Base-by-base conservation (phyloP, 2,113 vertebrate genomes). In the Meleagris gallopavo region DNA sequence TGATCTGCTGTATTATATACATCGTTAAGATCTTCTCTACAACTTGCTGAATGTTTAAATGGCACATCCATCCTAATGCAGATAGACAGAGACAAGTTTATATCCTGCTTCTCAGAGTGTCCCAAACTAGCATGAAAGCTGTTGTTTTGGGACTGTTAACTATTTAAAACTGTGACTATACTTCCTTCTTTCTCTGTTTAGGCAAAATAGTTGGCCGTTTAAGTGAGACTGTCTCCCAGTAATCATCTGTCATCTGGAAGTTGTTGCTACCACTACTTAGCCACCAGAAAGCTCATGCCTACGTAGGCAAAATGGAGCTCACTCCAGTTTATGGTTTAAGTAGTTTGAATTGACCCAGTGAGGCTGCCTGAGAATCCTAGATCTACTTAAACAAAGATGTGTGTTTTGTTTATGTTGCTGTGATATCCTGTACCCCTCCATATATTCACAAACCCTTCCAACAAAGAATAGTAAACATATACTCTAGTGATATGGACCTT, bases 381-480 rank as follows among this genome's bases (percentile, higher is more conserved):
- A 10, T 82, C 29, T 74, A 9, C 15, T 75, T 52, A 67, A 41
- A 40, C 41, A 60, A 67, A 85, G 20, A 30, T 18, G 8, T 8
- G 8, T 74, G 17, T 86, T 87, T 45, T 7, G 21, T 67, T 84
- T 19, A 25, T 19, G 18, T 54, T 24, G 2, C 38, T 79, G 34
- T 87, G 32, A 27, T 29, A 62, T 41, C 17, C 22, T 1, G 0
- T 60, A 45, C 10, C 1, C 3, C 16, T 21, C 48, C 38, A 6
- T 6, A 6, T 19, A 22, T 22, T 67, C 29, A 8, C 29, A 61
- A 52, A 29, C 54, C 20, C 25, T 88, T 86, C 38, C 24, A 86
- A 36, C 6, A 30, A 66, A n/a, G 20, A 32, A 1, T 16, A 65
- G 29, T 6, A 78, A 52, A 20, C 7, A 24, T 15, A 3, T 57